Base-by-base conservation (phyloP, 2,888 invertebrate genomes). In the Ctena decussata region DNA sequence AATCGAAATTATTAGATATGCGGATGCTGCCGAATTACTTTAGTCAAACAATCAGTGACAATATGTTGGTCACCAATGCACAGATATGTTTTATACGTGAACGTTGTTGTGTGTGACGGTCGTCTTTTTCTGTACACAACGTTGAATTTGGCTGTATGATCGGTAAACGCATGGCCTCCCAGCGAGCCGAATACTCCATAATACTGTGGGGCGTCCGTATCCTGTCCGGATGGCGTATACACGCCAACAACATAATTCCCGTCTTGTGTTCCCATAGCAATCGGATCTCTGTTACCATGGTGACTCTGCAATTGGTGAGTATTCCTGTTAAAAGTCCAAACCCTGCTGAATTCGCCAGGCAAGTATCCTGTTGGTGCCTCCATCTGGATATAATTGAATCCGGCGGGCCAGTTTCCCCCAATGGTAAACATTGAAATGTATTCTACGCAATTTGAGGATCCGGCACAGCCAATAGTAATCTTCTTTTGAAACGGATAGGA, bases 281-380 rank as follows among this genome's bases (percentile, higher is more conserved):
- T 46, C 0, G 91, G 91, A 30, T 74, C 71, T 18, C 35, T 44
- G 71, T 57, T 78, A 11, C 49, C 79, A 27, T 85, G 69, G 27
- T 84, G 77, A 24, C 53, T 44, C 27, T 80, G 76, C 5, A 84
- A 53, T 1, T 82, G 75, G 18, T 70, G 37, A 0, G 80, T 86
- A 1, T 35, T 12, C 5, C 75, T 72, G 70, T 89, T 86, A 21
- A 84, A 85, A 35, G 82, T 83, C 27, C 65, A 81, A 32, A 71
- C 27, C 24, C 71, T 60, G 0, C 80, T 82, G 46, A 91, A 90
- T 12, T 91, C 90, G 0, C 86, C 80, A 12, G 85, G 77, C 81
- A 91, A 60, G 72, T 91, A 91, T 0, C 82, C 85, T 0, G 91
- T 83, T 0, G 91, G 91, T 12, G 90, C 82, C 60, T 89, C 90